phyloP scores from a whole-genome alignment of 2,888 invertebrate species.

The Cheilosia variabilis region DNA sequence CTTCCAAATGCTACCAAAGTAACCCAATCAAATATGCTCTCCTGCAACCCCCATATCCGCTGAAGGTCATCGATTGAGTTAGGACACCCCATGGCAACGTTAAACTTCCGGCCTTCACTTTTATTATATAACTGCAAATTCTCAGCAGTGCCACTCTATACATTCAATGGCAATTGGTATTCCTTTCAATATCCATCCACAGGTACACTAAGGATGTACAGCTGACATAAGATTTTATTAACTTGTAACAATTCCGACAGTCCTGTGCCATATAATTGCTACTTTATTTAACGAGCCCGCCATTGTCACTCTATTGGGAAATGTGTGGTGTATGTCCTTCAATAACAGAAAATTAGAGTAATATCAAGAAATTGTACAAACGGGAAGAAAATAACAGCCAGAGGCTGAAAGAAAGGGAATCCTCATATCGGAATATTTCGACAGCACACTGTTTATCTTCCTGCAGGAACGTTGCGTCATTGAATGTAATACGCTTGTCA shows the following conservation, averaged over 20 bases:
- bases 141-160: too few species aligned
- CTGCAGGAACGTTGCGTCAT: too few species aligned
- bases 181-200: neutral
- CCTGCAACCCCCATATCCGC: too few species aligned
- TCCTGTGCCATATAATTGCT: slow-evolving; percentile 25
- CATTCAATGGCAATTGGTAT: neutral
- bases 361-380: neutral
- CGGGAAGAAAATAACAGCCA: neutral
- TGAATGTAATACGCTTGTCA: too few species aligned
- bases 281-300: slow-evolving; percentile 32
- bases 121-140: too few species aligned
- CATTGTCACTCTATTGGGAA: slow-evolving; percentile 39
- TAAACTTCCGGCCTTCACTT: too few species aligned
- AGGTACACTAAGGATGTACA: slow-evolving; percentile 5
- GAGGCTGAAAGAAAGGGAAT: neutral
- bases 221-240: slow-evolving; percentile 37
- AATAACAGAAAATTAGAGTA: slow-evolving; percentile 24
- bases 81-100: too few species aligned
- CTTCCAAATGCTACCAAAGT: too few species aligned
- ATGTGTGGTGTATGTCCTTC: neutral
- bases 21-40: too few species aligned
- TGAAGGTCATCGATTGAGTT: too few species aligned
- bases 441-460: too few species aligned
- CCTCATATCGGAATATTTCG: neutral
- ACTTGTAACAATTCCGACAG: slow-evolving; percentile 5